phyloP scores from a whole-genome alignment of 2,113 vertebrate species.

The Capreolus pygargus region DNA sequence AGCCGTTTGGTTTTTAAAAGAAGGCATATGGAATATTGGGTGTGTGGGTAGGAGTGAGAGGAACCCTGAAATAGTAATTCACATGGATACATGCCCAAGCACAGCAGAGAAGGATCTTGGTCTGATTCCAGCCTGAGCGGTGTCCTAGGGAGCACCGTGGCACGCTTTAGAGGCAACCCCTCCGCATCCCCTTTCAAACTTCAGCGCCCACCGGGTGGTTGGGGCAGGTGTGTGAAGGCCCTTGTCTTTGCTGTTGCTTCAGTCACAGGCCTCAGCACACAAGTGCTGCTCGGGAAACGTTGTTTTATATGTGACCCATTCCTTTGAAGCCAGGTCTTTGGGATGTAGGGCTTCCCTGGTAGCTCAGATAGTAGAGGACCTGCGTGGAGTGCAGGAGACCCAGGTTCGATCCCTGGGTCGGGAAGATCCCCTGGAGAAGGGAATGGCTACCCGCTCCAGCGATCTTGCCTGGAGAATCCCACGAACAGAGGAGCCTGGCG shows the following conservation, averaged over 20 bases:
- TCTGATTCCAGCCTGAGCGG: conserved; percentile 20
- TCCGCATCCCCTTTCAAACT: neutral
- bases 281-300: neutral
- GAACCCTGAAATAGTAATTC: conserved; percentile 57
- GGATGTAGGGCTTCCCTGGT: neutral
- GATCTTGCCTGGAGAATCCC: neutral
- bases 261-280: neutral
- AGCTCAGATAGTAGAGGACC: neutral
- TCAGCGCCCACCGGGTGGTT: no score
- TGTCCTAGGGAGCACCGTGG: neutral
- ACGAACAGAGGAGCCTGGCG: neutral
- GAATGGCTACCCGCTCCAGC: neutral
- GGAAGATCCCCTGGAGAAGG: neutral
- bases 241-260: neutral
- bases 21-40: conserved; percentile 73
- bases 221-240: neutral
- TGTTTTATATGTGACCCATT: neutral
- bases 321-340: neutral
- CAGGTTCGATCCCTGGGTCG: neutral
- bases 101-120: conserved; percentile 27
- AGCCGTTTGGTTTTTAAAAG: conserved; percentile 63
- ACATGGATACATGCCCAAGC: conserved; percentile 59
- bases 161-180: neutral
- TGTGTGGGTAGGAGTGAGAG: conserved; percentile 67
- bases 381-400: neutral